These are phyloP conservation scores for Talpa occidentalis DNA, from an alignment of 2,113 vertebrate species.

Conservation along the genomic window DNA sequence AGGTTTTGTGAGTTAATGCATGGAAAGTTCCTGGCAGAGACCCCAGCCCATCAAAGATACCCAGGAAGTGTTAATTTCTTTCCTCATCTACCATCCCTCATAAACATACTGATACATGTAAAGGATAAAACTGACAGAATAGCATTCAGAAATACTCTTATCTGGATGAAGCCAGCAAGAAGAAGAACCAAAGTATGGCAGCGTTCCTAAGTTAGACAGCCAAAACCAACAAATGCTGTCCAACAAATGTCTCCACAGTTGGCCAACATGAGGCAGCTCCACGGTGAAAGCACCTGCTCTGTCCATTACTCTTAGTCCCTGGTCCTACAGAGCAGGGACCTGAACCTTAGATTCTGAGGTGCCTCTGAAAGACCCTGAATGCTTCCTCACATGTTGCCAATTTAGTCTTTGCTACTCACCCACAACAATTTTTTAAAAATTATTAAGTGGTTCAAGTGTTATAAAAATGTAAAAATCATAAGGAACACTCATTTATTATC, in stretches of 20 bases:
- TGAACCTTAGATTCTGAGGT: background rate
- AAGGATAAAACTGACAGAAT: background rate
- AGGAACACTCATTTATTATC: background rate
- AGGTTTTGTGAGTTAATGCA: background rate
- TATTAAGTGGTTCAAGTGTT: background rate
- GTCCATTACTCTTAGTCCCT: background rate
- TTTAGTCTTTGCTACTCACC: background rate
- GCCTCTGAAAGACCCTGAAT: background rate
- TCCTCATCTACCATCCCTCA: background rate
- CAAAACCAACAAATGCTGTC: background rate
- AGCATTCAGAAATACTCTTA: background rate
- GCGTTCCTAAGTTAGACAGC: background rate
- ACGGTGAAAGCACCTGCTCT: background rate
- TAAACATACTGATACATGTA: background rate
- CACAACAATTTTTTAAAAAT: background rate
- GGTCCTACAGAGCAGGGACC: background rate
- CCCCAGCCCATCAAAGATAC: too few relatives aligned
- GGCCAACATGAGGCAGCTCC: background rate
- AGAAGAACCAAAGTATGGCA: background rate
- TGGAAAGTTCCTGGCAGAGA: constrained; percentile 15
- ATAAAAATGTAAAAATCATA: background rate
- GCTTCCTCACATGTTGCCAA: background rate
- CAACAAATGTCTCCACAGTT: background rate
- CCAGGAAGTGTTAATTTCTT: background rate
- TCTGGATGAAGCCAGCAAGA: background rate